phyloP scores from a whole-genome alignment of 1,140 invertebrate species.

The Galleria mellonella region DNA sequence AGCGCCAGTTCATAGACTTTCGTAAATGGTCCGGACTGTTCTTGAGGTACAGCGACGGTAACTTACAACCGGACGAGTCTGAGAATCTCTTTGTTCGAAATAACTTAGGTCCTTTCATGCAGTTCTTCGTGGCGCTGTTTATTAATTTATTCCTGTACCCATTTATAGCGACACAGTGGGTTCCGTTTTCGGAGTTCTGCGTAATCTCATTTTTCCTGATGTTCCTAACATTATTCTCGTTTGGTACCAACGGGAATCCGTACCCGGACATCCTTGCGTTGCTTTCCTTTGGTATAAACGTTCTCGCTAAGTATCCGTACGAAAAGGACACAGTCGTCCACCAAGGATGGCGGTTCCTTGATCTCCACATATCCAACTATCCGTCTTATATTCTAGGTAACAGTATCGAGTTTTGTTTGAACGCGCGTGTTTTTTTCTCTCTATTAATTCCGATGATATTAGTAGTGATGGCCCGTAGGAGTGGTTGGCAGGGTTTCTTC shows the following conservation, averaged over 20 bases:
- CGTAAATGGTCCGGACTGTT: constrained; percentile 87
- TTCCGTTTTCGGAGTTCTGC: constrained; percentile 88
- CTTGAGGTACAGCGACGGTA: constrained; percentile 79
- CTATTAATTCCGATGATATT: constrained; percentile 84
- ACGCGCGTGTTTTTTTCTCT: constrained; percentile 86
- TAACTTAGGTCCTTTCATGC: constrained; percentile 85
- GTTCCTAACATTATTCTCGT: constrained; percentile 83
- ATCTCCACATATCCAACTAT: constrained; percentile 86
- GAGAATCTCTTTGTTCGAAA: constrained; percentile 88
- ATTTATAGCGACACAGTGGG: constrained; percentile 83
- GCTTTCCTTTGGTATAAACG: constrained; percentile 86
- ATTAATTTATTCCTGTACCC: constrained; percentile 86
- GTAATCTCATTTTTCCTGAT: constrained; percentile 83
- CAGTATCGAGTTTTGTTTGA: constrained; percentile 89
- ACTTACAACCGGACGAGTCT: constrained; percentile 84
- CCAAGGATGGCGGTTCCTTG: constrained; percentile 85
- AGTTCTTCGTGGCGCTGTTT: constrained; percentile 85
- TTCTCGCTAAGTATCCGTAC: constrained; percentile 89
- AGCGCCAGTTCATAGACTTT: constrained; percentile 83
- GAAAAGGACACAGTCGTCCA: constrained; percentile 87
- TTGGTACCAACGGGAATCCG: constrained; percentile 74
- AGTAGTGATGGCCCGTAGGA: constrained; percentile 80
- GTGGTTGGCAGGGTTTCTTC: constrained; percentile 86
- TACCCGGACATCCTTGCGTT: constrained; percentile 82
- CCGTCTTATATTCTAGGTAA: constrained; percentile 86